These are phyloP conservation scores for Drosophila mercatorum DNA, from an alignment of 2,888 invertebrate species.

Conservation along the genomic window DNA sequence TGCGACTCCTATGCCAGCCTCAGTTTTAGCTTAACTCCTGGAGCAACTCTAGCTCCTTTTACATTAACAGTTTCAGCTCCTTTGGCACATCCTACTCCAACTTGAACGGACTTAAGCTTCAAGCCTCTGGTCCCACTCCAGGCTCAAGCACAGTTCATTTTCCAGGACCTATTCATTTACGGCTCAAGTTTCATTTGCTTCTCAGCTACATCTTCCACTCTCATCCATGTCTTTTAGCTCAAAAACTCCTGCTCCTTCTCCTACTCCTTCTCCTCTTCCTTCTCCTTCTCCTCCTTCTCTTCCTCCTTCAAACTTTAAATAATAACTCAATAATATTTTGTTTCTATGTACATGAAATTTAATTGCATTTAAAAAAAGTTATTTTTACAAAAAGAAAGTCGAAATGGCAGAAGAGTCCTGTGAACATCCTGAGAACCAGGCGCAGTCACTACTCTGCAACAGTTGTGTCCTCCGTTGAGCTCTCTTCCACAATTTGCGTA, in stretches of 20 bases:
- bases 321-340: background rate
- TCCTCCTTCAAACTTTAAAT: background rate
- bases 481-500: background rate
- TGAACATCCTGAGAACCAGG: no score
- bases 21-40: background rate
- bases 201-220: no score
- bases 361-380: background rate
- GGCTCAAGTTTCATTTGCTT: background rate
- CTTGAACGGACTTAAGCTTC: background rate
- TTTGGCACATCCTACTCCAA: background rate
- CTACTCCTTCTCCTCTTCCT: no score
- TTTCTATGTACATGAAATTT: background rate
- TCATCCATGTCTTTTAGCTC: no score
- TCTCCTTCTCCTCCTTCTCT: no score
- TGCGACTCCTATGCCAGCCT: no score
- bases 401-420: background rate
- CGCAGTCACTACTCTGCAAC: background rate
- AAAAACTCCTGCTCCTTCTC: no score
- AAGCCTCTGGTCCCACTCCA: background rate
- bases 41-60: background rate
- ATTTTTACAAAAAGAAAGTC: no score
- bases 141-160: background rate
- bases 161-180: background rate
- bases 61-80: background rate
- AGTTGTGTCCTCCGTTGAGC: background rate